Evolutionary conservation across 2,113 vertebrate genomes (phyloP), one percentile per base, ranked within the genome.

Genomic region (Pangasianodon hypophthalmus): DNA sequence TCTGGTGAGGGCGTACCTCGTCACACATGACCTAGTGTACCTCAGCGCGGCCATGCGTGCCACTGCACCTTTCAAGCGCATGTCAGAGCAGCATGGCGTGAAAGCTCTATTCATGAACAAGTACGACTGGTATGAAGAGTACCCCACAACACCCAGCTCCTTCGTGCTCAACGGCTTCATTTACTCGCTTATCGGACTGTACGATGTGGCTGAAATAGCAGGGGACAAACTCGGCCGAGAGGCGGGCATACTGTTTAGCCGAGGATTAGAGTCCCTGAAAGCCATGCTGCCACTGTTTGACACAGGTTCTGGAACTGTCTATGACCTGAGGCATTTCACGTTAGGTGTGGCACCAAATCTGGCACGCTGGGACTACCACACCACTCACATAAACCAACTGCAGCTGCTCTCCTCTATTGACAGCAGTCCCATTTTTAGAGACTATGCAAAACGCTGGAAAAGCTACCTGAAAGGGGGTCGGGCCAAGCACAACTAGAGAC

Each of bases 121-220:
- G n/a, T 96, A 97, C 0, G 97, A 98, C 48, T 98, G 97, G 97
- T 98, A 98, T 54, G 97, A 98, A 93, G 97, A 98, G 90, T 98
- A 98, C 71, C 97, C 97, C 0, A 98, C 97, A 60, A 92, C 94
- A 0, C 97, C 97, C 62, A 97, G 97, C 95, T 97, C 97, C 73
- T 98, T 97, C 16, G 97, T 98, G 85, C 94, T 98, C 85, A 98
- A 98, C 11, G 97, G 97, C 50, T 98, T 98, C 95, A 97, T 98
- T 95, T 98, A 98, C 93, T 94, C 97, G 7, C 87, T 98, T 3
- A 97, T 98, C 2, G 97, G 97, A 8, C 93, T 98, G 0, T 97
- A 97, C 21, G 97, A 98, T 91, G 92, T 98, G 19, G 97, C 97
- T 48, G 97, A 98, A 86, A 97, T 97, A 0, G 97, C 97, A 0